These are phyloP conservation scores for Eretmocerus hayati DNA, from an alignment of 2,888 invertebrate genomes.

Conservation along the genomic window DNA sequence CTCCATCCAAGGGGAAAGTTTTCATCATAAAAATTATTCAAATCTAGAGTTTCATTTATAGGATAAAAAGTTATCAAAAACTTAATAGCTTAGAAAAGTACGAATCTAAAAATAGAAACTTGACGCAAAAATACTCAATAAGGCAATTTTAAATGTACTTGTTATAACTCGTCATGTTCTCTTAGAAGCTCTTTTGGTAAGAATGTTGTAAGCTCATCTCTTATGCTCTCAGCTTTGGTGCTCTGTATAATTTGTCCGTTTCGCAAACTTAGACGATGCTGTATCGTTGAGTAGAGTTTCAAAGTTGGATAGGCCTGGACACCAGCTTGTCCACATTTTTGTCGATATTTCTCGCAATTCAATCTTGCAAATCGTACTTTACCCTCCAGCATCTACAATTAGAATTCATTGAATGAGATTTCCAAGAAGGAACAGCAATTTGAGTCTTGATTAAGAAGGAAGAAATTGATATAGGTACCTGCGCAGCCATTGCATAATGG, in stretches of 20 bases:
- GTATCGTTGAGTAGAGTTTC: conserved; percentile 55
- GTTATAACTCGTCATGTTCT: conserved; percentile 21
- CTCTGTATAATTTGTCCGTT: conserved; percentile 27
- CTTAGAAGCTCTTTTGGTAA: background rate
- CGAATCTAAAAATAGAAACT: too few species aligned
- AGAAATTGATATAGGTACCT: conserved; percentile 44
- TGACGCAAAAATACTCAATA: too few species aligned
- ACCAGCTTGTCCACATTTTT: conserved; percentile 53
- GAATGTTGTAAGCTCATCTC: conserved; percentile 6
- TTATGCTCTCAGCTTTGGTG: conserved; percentile 24
- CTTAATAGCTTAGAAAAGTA: too few species aligned
- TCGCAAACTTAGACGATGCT: conserved; percentile 39
- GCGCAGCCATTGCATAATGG: conserved; percentile 58
- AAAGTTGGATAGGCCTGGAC: conserved; percentile 63
- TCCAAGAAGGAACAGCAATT: too few species aligned
- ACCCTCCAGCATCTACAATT: conserved; percentile 29
- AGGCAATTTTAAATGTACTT: conserved; percentile 15
- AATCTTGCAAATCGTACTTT: conserved; percentile 56
- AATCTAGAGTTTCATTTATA: too few species aligned
- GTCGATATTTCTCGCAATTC: conserved; percentile 55
- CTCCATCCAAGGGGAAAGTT: too few species aligned
- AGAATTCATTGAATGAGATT: too few species aligned
- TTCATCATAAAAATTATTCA: too few species aligned
- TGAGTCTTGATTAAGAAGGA: too few species aligned
- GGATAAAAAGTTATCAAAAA: too few species aligned